These are phyloP conservation scores for Dexiosoma caninum DNA, from an alignment of 2,888 invertebrate species.

Conservation along the genomic window DNA sequence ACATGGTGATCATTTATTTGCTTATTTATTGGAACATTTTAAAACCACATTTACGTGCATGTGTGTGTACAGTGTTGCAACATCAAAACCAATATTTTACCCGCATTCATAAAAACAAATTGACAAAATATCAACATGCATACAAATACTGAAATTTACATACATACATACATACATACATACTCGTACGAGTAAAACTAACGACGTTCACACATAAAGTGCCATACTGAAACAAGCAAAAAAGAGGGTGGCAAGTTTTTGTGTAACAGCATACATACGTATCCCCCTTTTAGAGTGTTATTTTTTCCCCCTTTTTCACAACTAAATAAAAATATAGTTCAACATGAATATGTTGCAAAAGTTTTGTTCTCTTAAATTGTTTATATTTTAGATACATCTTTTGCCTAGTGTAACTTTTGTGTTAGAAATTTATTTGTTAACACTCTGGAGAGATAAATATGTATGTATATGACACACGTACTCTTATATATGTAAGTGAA, in stretches of 20 bases:
- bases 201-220: not conserved
- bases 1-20: not conserved
- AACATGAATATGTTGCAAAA: not conserved
- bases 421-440: slow-evolving; percentile 48
- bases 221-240: not conserved
- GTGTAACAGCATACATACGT: not conserved
- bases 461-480: not conserved
- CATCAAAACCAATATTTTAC: slow-evolving; percentile 18
- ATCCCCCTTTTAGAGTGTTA: too few relatives aligned
- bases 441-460: slow-evolving; percentile 45
- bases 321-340: too few relatives aligned
- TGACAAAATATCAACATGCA: slow-evolving; percentile 4
- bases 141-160: not conserved
- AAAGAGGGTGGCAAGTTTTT: not conserved
- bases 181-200: not conserved
- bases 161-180: too few relatives aligned
- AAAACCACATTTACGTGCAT: not conserved
- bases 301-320: too few relatives aligned
- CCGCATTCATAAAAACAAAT: slow-evolving; percentile 38
- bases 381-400: slow-evolving; percentile 7
- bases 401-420: slow-evolving; percentile 9
- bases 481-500: not conserved
- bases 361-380: slow-evolving; percentile 23
- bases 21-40: not conserved
- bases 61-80: not conserved